Percentiles rank a stretch among this genome's conserved stretches.
Conservation (phyloP, 2,888 invertebrate species). For the Drosophila algonquin region DNA sequence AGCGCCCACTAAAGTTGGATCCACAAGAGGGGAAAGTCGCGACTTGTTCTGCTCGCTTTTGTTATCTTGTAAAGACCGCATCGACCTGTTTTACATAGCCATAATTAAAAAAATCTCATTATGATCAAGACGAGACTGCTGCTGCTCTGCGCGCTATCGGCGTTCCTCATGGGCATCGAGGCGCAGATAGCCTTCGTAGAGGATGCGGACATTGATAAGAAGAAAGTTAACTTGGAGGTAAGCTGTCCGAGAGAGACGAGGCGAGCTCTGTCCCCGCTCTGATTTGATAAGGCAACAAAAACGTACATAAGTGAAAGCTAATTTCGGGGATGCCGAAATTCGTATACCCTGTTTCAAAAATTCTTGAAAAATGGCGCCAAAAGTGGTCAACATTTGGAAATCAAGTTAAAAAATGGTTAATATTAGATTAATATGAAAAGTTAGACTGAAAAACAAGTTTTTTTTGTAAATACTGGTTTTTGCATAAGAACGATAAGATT, state of each 20-base stretch:
- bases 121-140: conserved; percentile 46
- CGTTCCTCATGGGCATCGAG: conserved; percentile 27
- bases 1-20: background rate
- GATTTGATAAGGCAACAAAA: background rate
- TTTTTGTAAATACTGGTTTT: background rate
- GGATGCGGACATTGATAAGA: conserved; percentile 69
- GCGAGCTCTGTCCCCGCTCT: background rate
- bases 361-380: too few relatives aligned
- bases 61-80: conserved; percentile 25
- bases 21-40: conserved; percentile 12
- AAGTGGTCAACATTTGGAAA: too few relatives aligned
- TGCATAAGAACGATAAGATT: too few relatives aligned
- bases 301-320: background rate
- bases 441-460: background rate
- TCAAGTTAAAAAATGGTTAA: too few relatives aligned
- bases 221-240: conserved; percentile 78
- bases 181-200: conserved; percentile 77
- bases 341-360: background rate
- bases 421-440: too few relatives aligned
- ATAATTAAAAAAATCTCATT: conserved; percentile 10
- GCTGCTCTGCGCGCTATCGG: conserved; percentile 34
- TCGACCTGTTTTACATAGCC: conserved; percentile 36
- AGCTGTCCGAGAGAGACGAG: conserved; percentile 35
- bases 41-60: background rate
- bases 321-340: background rate